These are phyloP conservation scores for Gasterosteus nipponicus DNA, from an alignment of 2,113 vertebrate genomes.

Conservation along the genomic window DNA sequence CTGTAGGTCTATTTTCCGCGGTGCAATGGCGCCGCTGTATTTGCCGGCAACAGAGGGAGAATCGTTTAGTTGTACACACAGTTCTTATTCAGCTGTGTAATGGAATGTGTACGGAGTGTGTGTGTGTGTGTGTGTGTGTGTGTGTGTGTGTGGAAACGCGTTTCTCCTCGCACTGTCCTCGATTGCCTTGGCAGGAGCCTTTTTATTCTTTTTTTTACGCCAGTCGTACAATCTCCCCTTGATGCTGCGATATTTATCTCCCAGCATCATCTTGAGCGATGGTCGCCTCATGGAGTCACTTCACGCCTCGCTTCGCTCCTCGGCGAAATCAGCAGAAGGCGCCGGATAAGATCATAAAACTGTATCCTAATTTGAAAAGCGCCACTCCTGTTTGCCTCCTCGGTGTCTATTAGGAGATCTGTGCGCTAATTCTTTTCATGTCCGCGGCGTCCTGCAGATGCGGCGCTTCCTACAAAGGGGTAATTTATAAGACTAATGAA, in stretches of 20 bases:
- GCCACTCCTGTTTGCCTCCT: conserved; percentile 62
- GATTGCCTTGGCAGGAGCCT: conserved; percentile 73
- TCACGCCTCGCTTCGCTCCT: conserved; percentile 75
- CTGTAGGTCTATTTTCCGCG: conserved; percentile 77
- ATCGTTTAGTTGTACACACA: conserved; percentile 79
- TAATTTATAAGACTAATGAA: conserved; percentile 85
- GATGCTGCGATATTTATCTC: conserved; percentile 81
- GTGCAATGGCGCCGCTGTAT: conserved; percentile 68
- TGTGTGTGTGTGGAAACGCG: conserved; percentile 68
- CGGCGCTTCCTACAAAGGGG: conserved; percentile 81
- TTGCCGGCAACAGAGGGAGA: conserved; percentile 71
- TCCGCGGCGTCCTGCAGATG: conserved; percentile 78
- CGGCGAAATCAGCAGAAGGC: conserved; percentile 75
- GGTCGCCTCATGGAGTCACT: conserved; percentile 78
- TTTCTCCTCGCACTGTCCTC: conserved; percentile 72
- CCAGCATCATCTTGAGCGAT: conserved; percentile 80
- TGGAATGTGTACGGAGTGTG: conserved; percentile 75
- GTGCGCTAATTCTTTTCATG: conserved; percentile 85
- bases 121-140: conserved; percentile 28
- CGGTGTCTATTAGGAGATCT: conserved; percentile 81
- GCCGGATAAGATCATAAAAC: conserved; percentile 83
- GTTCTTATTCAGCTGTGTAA: conserved; percentile 81
- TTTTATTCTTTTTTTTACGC: conserved; percentile 71
- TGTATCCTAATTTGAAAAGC: conserved; percentile 82
- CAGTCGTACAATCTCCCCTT: conserved; percentile 78